phyloP scores from a whole-genome alignment of 2,113 vertebrate species.

The Haplochromis burtoni region DNA sequence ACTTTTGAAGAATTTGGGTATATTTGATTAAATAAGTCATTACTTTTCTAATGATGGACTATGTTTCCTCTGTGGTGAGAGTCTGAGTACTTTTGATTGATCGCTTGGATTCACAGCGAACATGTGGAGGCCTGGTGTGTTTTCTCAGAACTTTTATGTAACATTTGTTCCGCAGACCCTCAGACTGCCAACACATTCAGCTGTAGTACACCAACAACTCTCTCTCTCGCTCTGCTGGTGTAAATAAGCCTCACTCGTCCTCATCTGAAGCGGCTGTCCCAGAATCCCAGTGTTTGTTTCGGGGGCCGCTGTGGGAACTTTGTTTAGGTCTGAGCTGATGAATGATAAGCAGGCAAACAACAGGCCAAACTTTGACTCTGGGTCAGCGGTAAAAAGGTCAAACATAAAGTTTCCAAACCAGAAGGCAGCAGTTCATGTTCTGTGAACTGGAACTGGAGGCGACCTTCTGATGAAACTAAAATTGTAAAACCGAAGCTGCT shows the following conservation, averaged over 20 bases:
- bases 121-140: background rate
- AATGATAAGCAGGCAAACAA: background rate
- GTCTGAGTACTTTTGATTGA: background rate
- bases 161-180: background rate
- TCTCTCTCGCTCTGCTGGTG: background rate
- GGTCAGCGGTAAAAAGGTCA: background rate
- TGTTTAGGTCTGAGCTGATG: background rate
- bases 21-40: background rate
- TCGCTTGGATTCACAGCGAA: background rate
- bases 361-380: background rate
- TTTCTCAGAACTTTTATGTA: background rate
- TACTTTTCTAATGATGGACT: background rate
- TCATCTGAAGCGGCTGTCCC: background rate
- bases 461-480: background rate
- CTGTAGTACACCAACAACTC: background rate
- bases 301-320: background rate
- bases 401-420: background rate
- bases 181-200: background rate
- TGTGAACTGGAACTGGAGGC: background rate
- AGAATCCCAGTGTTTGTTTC: background rate
- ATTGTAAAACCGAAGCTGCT: background rate
- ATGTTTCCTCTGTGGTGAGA: background rate
- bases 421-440: background rate
- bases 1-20: background rate
- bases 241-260: background rate